These are phyloP conservation scores for Agonum fuliginosum DNA, from an alignment of 2,888 invertebrate species.

Conservation along the genomic window DNA sequence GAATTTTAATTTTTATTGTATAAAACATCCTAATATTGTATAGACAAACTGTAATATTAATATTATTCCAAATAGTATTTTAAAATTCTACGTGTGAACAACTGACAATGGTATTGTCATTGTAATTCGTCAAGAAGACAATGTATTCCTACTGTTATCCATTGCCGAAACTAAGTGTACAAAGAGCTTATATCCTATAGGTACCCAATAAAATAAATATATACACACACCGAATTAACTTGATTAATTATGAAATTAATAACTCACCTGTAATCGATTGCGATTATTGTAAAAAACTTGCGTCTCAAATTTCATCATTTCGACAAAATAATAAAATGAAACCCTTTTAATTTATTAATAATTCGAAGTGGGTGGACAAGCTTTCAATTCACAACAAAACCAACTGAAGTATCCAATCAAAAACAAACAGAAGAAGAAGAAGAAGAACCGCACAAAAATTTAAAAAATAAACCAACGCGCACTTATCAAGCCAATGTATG, in stretches of 20 bases:
- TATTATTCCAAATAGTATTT: too few species aligned
- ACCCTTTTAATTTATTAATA: not conserved
- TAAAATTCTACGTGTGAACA: too few species aligned
- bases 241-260: not conserved
- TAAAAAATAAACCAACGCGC: not conserved
- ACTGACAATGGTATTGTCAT: too few species aligned
- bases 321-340: not conserved
- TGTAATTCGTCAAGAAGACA: too few species aligned
- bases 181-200: too few species aligned
- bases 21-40: too few species aligned
- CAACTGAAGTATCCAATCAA: not conserved
- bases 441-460: constrained; percentile 3
- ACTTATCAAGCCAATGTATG: constrained; percentile 24
- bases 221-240: too few species aligned
- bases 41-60: too few species aligned
- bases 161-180: too few species aligned
- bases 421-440: constrained; percentile 10
- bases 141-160: too few species aligned
- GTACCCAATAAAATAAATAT: too few species aligned
- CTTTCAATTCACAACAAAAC: constrained; percentile 13
- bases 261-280: constrained; percentile 28
- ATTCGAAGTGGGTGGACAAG: not conserved
- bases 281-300: constrained; percentile 45
- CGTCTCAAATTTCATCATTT: constrained; percentile 39
- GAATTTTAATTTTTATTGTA: too few species aligned